Conservation (phyloP, 2,113 vertebrate species). For the Seriola aureovittata region DNA sequence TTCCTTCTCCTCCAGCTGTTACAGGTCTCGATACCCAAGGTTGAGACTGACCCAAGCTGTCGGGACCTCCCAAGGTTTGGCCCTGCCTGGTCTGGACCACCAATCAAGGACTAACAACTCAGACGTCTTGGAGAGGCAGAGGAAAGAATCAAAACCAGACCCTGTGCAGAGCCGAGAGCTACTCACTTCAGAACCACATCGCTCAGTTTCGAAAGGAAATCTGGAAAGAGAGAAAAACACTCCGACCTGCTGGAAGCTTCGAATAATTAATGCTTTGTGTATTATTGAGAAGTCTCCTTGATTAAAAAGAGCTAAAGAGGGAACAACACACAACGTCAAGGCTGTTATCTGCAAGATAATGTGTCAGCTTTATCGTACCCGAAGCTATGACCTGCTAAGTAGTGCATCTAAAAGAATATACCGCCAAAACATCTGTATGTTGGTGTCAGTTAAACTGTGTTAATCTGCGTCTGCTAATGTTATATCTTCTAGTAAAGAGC, state of each 20-base stretch:
- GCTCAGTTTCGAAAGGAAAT: background rate
- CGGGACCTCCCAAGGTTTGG: conserved; percentile 24
- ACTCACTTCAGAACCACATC: background rate
- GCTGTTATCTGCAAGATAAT: background rate
- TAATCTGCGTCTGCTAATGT: too few relatives aligned
- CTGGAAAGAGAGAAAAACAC: background rate
- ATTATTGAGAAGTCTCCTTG: background rate
- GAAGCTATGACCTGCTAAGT: background rate
- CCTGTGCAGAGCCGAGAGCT: background rate
- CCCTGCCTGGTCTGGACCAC: conserved; percentile 42
- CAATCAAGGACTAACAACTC: conserved; percentile 39
- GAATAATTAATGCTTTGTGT: background rate
- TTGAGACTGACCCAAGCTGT: conserved; percentile 26
- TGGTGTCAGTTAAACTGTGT: background rate
- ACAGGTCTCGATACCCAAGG: conserved; percentile 1
- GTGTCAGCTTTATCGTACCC: background rate
- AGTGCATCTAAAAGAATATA: background rate
- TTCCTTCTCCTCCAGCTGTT: conserved; percentile 6
- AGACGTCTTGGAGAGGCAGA: conserved; percentile 23
- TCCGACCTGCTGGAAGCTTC: background rate
- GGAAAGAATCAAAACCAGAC: conserved; percentile 29
- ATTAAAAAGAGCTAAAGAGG: background rate
- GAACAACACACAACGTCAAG: background rate
- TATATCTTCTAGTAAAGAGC: too few relatives aligned
- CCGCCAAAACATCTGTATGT: background rate